These are phyloP conservation scores for Phengaris alcon DNA, from an alignment of 2,888 invertebrate species.

Conservation along the genomic window DNA sequence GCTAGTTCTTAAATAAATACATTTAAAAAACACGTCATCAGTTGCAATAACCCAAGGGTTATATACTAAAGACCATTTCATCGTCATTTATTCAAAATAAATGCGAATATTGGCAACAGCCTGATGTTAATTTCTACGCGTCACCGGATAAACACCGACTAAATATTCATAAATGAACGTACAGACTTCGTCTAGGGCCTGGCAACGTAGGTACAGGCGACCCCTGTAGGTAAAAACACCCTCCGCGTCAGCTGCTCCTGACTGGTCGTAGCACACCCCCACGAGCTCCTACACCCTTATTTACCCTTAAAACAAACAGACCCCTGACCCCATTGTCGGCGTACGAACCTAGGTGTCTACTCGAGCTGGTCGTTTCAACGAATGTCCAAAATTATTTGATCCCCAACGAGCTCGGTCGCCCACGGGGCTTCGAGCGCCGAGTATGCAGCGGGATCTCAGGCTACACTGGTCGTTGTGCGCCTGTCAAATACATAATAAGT, in stretches of 20 bases:
- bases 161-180: conserved; percentile 31
- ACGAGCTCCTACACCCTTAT: conserved; percentile 49
- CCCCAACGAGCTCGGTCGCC: conserved; percentile 42
- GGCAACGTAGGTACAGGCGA: conserved; percentile 45
- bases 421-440: conserved; percentile 35
- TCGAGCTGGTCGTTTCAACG: conserved; percentile 46
- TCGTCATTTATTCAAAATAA: neutral
- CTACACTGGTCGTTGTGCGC: conserved; percentile 49
- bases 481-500: conserved; percentile 71
- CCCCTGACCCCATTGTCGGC: conserved; percentile 43
- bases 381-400: conserved; percentile 46
- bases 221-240: conserved; percentile 73
- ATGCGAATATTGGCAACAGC: neutral
- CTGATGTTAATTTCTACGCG: neutral
- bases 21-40: too few species aligned
- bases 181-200: conserved; percentile 41
- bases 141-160: conserved; percentile 10
- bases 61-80: neutral
- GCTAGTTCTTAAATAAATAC: too few species aligned
- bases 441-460: conserved; percentile 44
- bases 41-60: too few species aligned
- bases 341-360: conserved; percentile 47
- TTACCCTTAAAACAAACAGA: conserved; percentile 53
- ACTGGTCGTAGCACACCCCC: conserved; percentile 60
- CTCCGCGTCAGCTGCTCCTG: conserved; percentile 76